Evolutionary conservation across 2,113 vertebrate genomes (phyloP).

Genomic region (Numenius arquata): DNA sequence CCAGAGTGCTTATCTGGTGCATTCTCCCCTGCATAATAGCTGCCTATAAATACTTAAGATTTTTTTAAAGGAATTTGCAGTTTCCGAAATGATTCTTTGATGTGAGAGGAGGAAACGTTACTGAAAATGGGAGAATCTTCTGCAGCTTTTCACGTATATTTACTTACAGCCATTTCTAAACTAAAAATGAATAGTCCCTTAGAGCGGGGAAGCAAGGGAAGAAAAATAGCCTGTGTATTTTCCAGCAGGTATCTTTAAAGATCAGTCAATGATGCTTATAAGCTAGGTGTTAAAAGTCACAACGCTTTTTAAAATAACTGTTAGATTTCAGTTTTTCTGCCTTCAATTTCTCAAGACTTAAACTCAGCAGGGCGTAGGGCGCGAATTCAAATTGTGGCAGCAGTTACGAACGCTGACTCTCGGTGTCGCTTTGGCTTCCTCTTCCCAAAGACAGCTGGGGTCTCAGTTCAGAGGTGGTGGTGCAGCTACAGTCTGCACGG

Average conservation of each 20-base stretch:
- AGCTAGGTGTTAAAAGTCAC: not conserved
- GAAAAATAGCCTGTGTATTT: not conserved
- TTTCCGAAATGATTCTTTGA: not conserved
- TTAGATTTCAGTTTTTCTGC: not conserved
- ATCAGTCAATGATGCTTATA: not conserved
- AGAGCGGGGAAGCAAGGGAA: not conserved
- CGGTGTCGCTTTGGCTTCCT: not conserved
- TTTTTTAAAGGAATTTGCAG: not conserved
- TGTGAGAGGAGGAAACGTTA: not conserved
- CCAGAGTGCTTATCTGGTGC: not conserved
- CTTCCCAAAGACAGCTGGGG: not conserved
- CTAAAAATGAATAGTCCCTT: not conserved
- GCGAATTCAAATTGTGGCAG: not conserved
- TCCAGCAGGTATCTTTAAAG: not conserved
- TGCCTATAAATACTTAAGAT: not conserved
- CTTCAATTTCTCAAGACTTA: not conserved
- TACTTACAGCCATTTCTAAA: not conserved
- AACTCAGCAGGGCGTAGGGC: not conserved
- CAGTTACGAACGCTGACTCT: not conserved
- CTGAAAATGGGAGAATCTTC: not conserved
- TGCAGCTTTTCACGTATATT: not conserved
- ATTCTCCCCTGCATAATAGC: not conserved
- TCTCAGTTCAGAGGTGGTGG: not conserved
- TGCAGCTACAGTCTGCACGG: not conserved
- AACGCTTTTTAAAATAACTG: not conserved